These are phyloP conservation scores for Leptinotarsa peninsularis DNA, from an alignment of 2,888 invertebrate species.

Conservation along the genomic window DNA sequence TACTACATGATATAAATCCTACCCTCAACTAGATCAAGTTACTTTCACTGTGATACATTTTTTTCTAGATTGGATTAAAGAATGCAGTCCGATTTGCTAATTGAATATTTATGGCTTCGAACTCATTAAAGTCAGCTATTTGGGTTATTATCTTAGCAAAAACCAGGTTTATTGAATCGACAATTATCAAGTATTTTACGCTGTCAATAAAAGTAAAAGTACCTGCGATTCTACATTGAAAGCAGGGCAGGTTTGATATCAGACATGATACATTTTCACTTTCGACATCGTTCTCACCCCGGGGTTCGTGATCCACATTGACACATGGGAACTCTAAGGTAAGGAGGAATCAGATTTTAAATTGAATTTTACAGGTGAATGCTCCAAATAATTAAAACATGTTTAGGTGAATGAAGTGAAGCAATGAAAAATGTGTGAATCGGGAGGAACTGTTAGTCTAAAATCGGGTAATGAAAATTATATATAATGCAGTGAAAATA, in stretches of 20 bases:
- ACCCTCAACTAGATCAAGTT: background rate
- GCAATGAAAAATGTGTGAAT: too few species aligned
- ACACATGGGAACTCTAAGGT: too few species aligned
- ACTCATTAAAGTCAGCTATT: slow-evolving; percentile 15
- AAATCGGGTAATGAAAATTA: too few species aligned
- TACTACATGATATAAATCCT: background rate
- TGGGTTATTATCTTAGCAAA: slow-evolving; percentile 10
- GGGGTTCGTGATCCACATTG: background rate
- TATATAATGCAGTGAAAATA: too few species aligned
- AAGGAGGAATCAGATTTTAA: too few species aligned
- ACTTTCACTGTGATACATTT: slow-evolving; percentile 6
- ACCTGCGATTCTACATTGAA: background rate
- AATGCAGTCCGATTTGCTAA: slow-evolving; percentile 14
- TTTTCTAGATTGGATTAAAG: background rate
- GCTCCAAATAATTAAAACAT: too few species aligned
- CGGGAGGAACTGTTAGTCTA: too few species aligned
- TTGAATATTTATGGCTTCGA: background rate
- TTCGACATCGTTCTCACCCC: background rate
- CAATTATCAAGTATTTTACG: slow-evolving; percentile 4
- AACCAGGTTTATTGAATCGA: slow-evolving; percentile 17
- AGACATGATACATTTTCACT: slow-evolving; percentile 4
- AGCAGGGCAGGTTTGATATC: background rate
- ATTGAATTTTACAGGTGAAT: too few species aligned
- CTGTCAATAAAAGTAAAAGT: slow-evolving; percentile 16
- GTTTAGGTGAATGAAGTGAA: too few species aligned